Evolutionary conservation across 2,113 vertebrate species (phyloP), one percentile per base, ranked within the genome.

Genomic region (Cygnus atratus): DNA sequence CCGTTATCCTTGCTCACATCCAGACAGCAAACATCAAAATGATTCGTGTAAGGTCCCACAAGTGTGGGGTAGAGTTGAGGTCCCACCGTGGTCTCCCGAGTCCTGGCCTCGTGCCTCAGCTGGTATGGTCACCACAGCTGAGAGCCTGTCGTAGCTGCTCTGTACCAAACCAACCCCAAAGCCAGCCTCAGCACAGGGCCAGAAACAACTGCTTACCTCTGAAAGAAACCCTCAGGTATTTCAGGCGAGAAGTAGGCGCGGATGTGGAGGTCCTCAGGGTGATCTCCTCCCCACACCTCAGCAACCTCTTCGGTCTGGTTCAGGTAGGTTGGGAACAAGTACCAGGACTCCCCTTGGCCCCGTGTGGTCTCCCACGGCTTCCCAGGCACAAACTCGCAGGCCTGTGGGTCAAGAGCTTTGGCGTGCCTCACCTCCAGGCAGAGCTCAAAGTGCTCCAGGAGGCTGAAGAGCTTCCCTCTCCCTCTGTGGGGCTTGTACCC

Each of bases 361-460:
- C 2, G 41, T 3, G 57, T 80, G 31, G 43, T 61, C 70, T 93
- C 78, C 98, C 97, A 98, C 0, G 1, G 81, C 80, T 84, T 67
- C 16, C 97, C 95, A 1, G 98, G 98, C 57, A 90, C 73, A 77
- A 98, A 98, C 44, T 97, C 98, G 3, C 31, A 90, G 66, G 98
- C 98, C 33, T 89, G 58, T 3, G 97, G 97, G 86, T 97, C 98
- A 43, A 98, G 97, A 0, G 13, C 50, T 62, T 79, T 29, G 0
- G 41, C 11, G 1, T 87, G 39, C 76, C 85, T 96, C 48, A 97
- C 90, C 55, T 97, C 94, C 82, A 98, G 90, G 68, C 98, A 98
- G 72, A 98, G 95, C 84, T 98, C 97, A 82, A 98, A 98, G 93
- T 98, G 96, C 75, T 97, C 73, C 73, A 98, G 94, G 50, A 98